Percentiles rank a stretch among this genome's conserved stretches.
Evolutionary conservation across 1,140 invertebrate genomes (phyloP).

Genomic region (Leucophenga varia): DNA sequence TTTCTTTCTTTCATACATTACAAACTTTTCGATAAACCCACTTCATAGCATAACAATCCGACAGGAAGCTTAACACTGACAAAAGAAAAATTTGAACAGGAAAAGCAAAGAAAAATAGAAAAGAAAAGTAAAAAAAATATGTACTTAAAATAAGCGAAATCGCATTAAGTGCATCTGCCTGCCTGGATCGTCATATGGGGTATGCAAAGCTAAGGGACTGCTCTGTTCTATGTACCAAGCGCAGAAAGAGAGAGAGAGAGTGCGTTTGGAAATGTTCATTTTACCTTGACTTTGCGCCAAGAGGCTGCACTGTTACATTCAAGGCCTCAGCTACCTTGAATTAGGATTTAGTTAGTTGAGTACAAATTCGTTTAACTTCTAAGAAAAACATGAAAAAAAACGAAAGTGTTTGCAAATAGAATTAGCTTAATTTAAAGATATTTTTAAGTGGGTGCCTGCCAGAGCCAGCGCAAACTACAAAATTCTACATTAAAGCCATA

Average conservation of each 20-base stretch:
- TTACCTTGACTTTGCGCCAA: background rate
- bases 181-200: too few relatives aligned
- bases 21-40: background rate
- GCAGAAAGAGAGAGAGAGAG: background rate
- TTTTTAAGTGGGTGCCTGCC: too few relatives aligned
- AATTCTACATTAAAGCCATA: slow-evolving; percentile 10
- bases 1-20: background rate
- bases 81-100: too few relatives aligned
- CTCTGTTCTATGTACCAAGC: background rate
- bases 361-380: too few relatives aligned
- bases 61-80: background rate
- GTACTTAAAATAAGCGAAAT: background rate
- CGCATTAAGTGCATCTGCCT: too few relatives aligned
- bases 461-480: too few relatives aligned
- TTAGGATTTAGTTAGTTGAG: background rate
- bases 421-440: slow-evolving; percentile 1
- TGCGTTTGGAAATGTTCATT: background rate
- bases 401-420: slow-evolving; percentile 1
- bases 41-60: slow-evolving; percentile 2
- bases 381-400: too few relatives aligned
- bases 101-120: background rate
- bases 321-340: slow-evolving; percentile 14
- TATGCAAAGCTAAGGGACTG: background rate
- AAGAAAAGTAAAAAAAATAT: background rate
- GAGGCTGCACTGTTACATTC: slow-evolving; percentile 14